Evolutionary conservation across 2,888 invertebrate genomes (phyloP), one percentile per base, ranked within the genome.

Genomic region (Tinea trinotella): DNA sequence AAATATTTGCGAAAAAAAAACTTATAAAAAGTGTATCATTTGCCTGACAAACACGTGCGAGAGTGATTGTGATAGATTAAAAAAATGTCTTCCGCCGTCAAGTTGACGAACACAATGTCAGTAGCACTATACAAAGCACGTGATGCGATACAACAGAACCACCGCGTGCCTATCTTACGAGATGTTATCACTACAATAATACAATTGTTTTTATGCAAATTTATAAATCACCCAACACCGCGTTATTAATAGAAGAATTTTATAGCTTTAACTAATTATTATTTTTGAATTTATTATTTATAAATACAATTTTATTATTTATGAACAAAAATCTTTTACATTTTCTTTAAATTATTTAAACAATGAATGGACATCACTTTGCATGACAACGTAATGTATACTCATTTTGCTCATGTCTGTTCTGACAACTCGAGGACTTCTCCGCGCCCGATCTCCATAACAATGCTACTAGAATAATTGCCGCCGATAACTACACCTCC

Each of bases 401-500:
- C 67, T 65, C 65, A 71, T 76, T 63, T 64, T 66, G 60, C 67
- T 66, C 66, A 70, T 61, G 64, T 62, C 61, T 12, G 22, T 50
- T 50, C 50, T 68, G 68, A 67, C 68, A 67, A 63, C 62, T 60
- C 64, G 66, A 64, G 64, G 62, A 61, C 64, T 64, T 62, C 67
- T 65, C 64, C 36, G 10, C 52, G 10, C 17, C 13, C 60, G 64
- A 82, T 80, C 73, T 77, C 65, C 81, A 77, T 78, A 74, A 83
- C 77, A 83, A 83, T 79, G 69, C 70, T 72, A 66, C 60, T 64
- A 69, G 65, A 75, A 80, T 76, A 76, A 77, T 77, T 72, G 73
- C 68, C 70, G 64, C 64, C 73, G 74, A 73, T 74, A 72, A 71
- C 65, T 64, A 24, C 24, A 20, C 55, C 62, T 68, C 65, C 72